A percentile compares a stretch with the other conserved stretches of the same genome.
phyloP scores from a whole-genome alignment of 2,888 invertebrate genomes.

The Zeuzera pyrina region DNA sequence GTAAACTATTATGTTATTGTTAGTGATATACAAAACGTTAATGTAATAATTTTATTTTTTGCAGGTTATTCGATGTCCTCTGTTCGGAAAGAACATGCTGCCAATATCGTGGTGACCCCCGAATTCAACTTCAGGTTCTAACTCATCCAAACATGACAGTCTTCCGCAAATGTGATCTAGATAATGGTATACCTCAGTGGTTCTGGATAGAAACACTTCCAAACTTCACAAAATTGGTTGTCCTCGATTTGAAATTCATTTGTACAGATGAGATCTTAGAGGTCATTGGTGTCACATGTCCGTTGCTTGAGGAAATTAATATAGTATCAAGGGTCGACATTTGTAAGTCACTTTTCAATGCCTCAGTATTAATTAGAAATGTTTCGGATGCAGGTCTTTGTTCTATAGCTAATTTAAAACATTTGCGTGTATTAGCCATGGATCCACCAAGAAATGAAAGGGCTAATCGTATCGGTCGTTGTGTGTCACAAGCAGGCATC shows the following conservation, averaged over 20 bases:
- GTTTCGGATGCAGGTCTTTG: slow-evolving; percentile 59
- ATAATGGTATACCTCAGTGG: slow-evolving; percentile 50
- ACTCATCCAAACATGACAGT: slow-evolving; percentile 58
- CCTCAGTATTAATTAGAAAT: slow-evolving; percentile 58
- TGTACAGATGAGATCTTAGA: slow-evolving; percentile 66
- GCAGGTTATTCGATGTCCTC: slow-evolving; percentile 68
- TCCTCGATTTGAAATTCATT: slow-evolving; percentile 63
- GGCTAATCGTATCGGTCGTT: slow-evolving; percentile 51
- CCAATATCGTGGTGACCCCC: slow-evolving; percentile 54
- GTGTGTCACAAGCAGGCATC: slow-evolving; percentile 60
- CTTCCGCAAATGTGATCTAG: slow-evolving; percentile 62
- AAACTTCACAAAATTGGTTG: slow-evolving; percentile 44
- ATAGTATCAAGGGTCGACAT: slow-evolving; percentile 64
- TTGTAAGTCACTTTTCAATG: slow-evolving; percentile 60
- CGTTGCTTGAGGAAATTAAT: slow-evolving; percentile 56
- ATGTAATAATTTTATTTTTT: slow-evolving; percentile 24
- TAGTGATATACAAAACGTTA: neutral
- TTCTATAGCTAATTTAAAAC: slow-evolving; percentile 47
- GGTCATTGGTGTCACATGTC: slow-evolving; percentile 49
- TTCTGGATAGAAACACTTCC: slow-evolving; percentile 57
- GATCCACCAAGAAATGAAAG: slow-evolving; percentile 63
- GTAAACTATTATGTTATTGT: neutral
- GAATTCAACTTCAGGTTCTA: slow-evolving; percentile 53
- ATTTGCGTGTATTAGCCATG: slow-evolving; percentile 52
- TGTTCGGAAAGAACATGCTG: slow-evolving; percentile 60